These are phyloP conservation scores for Timema cristinae DNA, from an alignment of 2,888 invertebrate genomes.

Conservation along the genomic window DNA sequence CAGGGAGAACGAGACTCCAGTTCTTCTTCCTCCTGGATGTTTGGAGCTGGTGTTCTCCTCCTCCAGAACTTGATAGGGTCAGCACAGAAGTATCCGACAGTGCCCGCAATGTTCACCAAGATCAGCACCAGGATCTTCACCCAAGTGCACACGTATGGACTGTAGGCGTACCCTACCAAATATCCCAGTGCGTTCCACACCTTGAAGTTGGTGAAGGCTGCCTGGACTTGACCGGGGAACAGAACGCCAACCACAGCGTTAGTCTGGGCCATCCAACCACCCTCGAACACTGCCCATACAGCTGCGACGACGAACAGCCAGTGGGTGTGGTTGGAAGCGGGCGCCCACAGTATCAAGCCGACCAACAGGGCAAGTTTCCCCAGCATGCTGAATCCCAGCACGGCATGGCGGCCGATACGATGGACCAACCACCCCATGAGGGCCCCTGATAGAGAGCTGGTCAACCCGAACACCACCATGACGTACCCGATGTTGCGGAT, in stretches of 20 bases:
- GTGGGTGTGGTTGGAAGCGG: constrained; percentile 41
- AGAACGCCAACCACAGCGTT: constrained; percentile 42
- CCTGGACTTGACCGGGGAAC: too few relatives aligned
- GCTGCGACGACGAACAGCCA: constrained; percentile 53
- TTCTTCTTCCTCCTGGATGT: too few relatives aligned
- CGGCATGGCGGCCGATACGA: constrained; percentile 46
- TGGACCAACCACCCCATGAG: constrained; percentile 49
- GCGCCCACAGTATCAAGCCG: constrained; percentile 43
- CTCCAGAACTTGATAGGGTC: too few relatives aligned
- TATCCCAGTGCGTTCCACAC: too few relatives aligned
- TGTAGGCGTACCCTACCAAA: too few relatives aligned
- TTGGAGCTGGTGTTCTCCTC: too few relatives aligned
- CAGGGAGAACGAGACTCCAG: too few relatives aligned
- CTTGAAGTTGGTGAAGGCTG: too few relatives aligned
- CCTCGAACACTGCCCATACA: constrained; percentile 63
- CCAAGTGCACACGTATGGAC: too few relatives aligned
- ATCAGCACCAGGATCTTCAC: too few relatives aligned
- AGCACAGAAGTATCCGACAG: too few relatives aligned
- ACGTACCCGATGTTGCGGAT: constrained; percentile 64
- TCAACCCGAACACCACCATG: constrained; percentile 62
- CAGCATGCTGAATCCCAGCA: constrained; percentile 43
- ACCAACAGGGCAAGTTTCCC: constrained; percentile 43
- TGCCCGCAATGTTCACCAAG: too few relatives aligned
- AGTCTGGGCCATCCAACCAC: constrained; percentile 62
- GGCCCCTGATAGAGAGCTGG: constrained; percentile 57